These are phyloP conservation scores for Notodonta dromedarius DNA, from an alignment of 2,888 invertebrate genomes.

Conservation along the genomic window DNA sequence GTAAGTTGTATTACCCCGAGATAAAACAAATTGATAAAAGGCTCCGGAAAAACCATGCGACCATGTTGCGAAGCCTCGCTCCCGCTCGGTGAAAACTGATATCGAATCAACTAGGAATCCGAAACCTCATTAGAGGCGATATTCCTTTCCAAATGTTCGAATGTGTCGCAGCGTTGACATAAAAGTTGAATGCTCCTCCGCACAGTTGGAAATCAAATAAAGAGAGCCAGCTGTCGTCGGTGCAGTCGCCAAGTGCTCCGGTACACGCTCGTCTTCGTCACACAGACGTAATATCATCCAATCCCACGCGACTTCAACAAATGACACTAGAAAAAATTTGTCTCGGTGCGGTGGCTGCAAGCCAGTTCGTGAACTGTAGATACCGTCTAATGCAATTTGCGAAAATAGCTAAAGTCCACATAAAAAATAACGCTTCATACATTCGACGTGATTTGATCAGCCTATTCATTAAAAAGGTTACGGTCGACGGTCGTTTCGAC, in stretches of 20 bases:
- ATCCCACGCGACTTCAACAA: conserved; percentile 50
- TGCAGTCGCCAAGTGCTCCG: conserved; percentile 64
- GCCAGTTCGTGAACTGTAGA: conserved; percentile 28
- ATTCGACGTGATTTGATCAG: conserved; percentile 47
- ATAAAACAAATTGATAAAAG: conserved; percentile 3
- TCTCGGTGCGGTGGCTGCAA: conserved; percentile 28
- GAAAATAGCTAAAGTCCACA: conserved; percentile 34
- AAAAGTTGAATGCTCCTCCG: conserved; percentile 62
- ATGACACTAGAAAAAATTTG: conserved; percentile 45
- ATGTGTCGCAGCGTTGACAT: conserved; percentile 52
- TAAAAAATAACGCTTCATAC: conserved; percentile 32
- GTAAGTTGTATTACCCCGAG: background rate
- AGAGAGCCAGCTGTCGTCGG: conserved; percentile 68
- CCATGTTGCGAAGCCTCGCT: background rate
- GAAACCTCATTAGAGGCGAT: conserved; percentile 52
- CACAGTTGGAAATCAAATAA: conserved; percentile 76
- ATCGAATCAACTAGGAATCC: conserved; percentile 42
- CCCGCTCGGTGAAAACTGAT: conserved; percentile 21
- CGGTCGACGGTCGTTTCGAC: conserved; percentile 44
- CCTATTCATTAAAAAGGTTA: conserved; percentile 57
- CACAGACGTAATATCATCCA: conserved; percentile 59
- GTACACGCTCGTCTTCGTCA: conserved; percentile 66
- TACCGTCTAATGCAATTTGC: conserved; percentile 35
- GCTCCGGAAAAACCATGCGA: background rate
- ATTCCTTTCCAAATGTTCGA: conserved; percentile 47